These are phyloP conservation scores for Pipistrellus pipistrellus DNA, from an alignment of 2,797 vertebrate species.

Conservation along the genomic window DNA sequence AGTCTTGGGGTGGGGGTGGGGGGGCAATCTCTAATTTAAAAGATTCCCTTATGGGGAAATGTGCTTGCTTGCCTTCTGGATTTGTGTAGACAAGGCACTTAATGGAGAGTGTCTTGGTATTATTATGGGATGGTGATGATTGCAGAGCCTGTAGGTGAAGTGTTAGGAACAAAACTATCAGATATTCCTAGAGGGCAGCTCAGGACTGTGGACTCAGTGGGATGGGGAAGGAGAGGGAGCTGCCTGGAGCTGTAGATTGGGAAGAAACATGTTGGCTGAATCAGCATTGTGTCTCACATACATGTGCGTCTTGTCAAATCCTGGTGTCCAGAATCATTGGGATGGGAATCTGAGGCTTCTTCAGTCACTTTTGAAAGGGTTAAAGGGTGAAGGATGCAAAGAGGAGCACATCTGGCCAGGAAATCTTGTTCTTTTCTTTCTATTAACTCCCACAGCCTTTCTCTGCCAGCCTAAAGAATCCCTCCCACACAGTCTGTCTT, in stretches of 20 bases:
- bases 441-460: conserved; percentile 2
- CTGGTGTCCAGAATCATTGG: not conserved
- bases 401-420: not conserved
- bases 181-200: not conserved
- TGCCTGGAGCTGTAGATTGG: not conserved
- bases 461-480: not conserved
- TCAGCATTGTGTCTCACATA: not conserved
- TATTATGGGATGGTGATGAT: not conserved
- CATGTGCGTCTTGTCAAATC: not conserved
- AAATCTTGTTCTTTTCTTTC: not conserved
- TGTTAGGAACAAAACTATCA: not conserved
- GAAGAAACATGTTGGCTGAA: not conserved
- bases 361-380: not conserved
- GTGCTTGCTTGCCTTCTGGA: not conserved
- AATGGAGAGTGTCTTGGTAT: not conserved
- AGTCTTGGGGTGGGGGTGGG: not conserved
- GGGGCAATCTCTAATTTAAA: not conserved
- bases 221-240: no score
- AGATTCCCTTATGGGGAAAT: not conserved
- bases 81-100: not conserved
- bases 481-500: not conserved
- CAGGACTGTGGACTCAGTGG: not conserved
- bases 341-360: conserved; percentile 2
- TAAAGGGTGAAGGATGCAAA: not conserved
- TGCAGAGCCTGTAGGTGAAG: not conserved